Evolutionary conservation across 2,113 vertebrate species (phyloP).

Genomic region (Scophthalmus maximus): DNA sequence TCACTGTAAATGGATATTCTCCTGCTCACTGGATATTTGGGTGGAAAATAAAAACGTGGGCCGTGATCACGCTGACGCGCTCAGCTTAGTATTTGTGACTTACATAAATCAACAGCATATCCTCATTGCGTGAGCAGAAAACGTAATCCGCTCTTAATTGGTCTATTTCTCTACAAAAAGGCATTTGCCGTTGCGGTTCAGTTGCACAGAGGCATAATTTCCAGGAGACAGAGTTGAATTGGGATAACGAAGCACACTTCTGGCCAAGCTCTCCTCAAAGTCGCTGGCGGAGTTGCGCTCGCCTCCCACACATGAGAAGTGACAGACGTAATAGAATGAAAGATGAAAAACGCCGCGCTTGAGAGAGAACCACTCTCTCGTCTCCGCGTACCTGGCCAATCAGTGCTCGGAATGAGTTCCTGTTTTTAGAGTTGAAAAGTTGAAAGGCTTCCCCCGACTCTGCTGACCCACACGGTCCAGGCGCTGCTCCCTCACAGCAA

Average conservation of each 20-base stretch:
- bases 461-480: not conserved
- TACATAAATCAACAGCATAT: too few relatives aligned
- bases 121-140: not conserved
- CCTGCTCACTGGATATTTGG: too few relatives aligned
- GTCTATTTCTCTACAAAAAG: too few relatives aligned
- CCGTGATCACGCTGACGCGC: too few relatives aligned
- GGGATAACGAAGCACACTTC: not conserved
- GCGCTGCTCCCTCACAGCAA: not conserved
- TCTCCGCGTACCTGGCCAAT: not conserved
- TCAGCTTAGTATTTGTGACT: too few relatives aligned
- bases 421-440: not conserved
- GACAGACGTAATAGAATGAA: not conserved
- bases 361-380: not conserved
- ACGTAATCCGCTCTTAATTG: not conserved
- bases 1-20: too few relatives aligned
- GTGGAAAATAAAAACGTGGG: too few relatives aligned
- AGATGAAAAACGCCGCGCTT: not conserved
- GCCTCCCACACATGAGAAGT: not conserved
- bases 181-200: not conserved
- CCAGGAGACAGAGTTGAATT: not conserved
- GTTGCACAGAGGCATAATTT: not conserved
- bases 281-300: not conserved
- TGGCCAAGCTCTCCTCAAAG: not conserved
- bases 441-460: not conserved
- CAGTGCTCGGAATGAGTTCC: not conserved